Conservation (phyloP, 2,888 invertebrate genomes). For the Habroteleia sp. region DNA sequence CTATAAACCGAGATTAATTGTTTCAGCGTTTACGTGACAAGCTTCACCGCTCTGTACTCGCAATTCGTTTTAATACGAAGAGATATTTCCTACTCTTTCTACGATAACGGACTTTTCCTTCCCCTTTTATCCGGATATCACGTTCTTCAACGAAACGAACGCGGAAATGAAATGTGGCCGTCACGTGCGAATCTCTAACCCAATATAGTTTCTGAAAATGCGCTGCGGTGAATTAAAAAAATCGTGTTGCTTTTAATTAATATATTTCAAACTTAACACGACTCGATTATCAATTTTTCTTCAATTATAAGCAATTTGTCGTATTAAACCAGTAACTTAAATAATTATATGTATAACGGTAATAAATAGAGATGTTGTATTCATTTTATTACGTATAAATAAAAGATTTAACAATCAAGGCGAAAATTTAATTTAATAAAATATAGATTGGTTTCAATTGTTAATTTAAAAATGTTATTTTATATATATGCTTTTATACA, state of each 20-base stretch:
- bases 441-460: too few species aligned
- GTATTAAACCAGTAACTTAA: too few species aligned
- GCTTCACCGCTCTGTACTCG: background rate
- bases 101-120: slow-evolving; percentile 2
- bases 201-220: slow-evolving; percentile 1
- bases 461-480: too few species aligned
- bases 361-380: too few species aligned
- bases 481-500: too few species aligned
- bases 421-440: too few species aligned
- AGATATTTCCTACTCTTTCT: slow-evolving; percentile 14
- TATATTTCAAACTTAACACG: background rate
- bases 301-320: too few species aligned
- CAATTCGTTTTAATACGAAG: slow-evolving; percentile 13
- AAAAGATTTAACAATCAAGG: too few species aligned
- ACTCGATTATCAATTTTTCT: too few species aligned
- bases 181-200: slow-evolving; percentile 18
- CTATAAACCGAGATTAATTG: slow-evolving; percentile 29
- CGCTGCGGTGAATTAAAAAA: background rate
- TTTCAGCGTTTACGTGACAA: slow-evolving; percentile 29
- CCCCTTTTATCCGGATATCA: slow-evolving; percentile 17
- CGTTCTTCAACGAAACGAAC: slow-evolving; percentile 32
- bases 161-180: slow-evolving; percentile 21
- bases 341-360: too few species aligned
- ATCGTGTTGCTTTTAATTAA: too few species aligned
- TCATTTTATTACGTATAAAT: too few species aligned